phyloP scores from a whole-genome alignment of 2,113 vertebrate genomes.

The Antechinus stuartii region DNA sequence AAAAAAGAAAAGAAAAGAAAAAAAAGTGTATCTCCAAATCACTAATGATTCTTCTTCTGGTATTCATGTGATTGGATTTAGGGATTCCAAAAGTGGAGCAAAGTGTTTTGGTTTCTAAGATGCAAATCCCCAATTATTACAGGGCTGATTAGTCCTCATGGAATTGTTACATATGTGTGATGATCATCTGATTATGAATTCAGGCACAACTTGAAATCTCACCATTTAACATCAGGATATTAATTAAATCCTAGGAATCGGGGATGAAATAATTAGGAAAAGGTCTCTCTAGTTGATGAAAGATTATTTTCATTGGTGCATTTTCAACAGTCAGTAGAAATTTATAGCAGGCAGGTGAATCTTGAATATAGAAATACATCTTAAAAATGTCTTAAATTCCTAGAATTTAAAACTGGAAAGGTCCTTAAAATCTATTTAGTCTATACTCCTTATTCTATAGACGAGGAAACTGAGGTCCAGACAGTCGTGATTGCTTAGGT shows the following conservation, averaged over 20 bases:
- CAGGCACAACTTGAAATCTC: background rate
- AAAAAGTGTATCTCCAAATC: background rate
- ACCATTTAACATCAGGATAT: background rate
- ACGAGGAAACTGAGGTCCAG: background rate
- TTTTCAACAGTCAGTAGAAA: background rate
- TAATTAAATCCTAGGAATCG: background rate
- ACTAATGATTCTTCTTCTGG: background rate
- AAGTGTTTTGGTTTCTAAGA: background rate
- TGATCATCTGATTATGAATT: background rate
- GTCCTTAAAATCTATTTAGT: background rate
- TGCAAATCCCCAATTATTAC: background rate
- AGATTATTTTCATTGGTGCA: background rate
- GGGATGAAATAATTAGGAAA: background rate
- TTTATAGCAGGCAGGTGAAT: background rate
- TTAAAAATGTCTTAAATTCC: background rate
- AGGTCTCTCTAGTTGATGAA: background rate
- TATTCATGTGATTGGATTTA: background rate
- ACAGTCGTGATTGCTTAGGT: background rate
- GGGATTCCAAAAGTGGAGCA: background rate
- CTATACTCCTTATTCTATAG: background rate
- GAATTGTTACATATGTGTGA: background rate
- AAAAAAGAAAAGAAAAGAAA: background rate
- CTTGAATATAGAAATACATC: background rate
- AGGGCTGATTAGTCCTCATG: background rate
- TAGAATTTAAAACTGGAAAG: background rate